Base-by-base conservation (phyloP, 1,140 invertebrate species). In the Harpegnathos saltator region DNA sequence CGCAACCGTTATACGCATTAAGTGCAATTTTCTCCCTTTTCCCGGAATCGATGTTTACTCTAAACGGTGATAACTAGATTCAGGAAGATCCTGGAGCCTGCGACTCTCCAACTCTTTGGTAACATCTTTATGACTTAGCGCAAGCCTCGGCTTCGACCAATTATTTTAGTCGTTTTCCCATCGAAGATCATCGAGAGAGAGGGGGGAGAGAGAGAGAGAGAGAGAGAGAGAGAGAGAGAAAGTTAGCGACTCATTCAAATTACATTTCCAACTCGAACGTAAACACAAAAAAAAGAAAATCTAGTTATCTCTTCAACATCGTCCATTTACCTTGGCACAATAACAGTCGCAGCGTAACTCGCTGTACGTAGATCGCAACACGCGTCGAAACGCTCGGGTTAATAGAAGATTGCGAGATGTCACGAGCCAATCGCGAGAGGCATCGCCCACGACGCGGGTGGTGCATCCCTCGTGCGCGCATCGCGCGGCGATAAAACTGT, bases 401-500 rank as follows among this genome's bases (percentile, higher is more conserved):
- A 75, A 75, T 50, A 50, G 61, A 19, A 44, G 33, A 69, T 33
- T 1, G 14, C 29, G 50, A 59, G 54, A 73, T 44, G 71, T n/a
- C 26, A 72, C 26, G 11, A 33, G 17, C 9, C 14, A 38, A 77
- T 77, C 26, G 38, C 38, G 38, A 0, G 48, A 75, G 19, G 22
- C 26, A 78, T 78, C 65, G 62, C 12, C 50, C n/a, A n/a, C n/a
- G n/a, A n/a, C n/a, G n/a, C n/a, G n/a, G n/a, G n/a, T n/a, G 5
- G 15, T 33, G 29, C 38, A 44, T 15, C 7, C 52, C n/a, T 52
- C 7, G n/a, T 38, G 44, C 38, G 44, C 38, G 65, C 3, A 77
- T 15, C 15, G 38, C 24, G 24, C n/a, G 29, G 24, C 63, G n/a
- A 29, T 75, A 33, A 77, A 65, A 66, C 12, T 12, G 48, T 68